A percentile compares a stretch with the other conserved stretches of the same genome.
Conservation (phyloP, 2,888 invertebrate genomes). For the Leucozona laternaria region DNA sequence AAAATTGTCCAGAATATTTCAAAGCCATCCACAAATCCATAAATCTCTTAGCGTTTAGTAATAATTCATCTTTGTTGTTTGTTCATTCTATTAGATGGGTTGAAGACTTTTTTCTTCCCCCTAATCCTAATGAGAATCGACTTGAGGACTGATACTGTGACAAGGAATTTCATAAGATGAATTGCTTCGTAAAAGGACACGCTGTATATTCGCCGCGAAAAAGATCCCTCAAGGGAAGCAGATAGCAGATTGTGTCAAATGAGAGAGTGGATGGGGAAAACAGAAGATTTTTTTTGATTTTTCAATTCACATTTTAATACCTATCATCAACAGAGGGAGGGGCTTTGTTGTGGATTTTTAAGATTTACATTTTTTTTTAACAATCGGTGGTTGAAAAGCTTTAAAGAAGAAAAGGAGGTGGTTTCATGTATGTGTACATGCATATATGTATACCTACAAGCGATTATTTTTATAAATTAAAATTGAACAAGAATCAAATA, state of each 20-base stretch:
- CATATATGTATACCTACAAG: background rate
- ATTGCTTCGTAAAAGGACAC: constrained; percentile 65
- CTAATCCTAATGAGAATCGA: constrained; percentile 43
- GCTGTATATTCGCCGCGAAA: constrained; percentile 49
- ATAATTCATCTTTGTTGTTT: constrained; percentile 64
- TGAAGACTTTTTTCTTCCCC: constrained; percentile 11
- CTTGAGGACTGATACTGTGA: constrained; percentile 57
- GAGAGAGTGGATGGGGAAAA: constrained; percentile 31
- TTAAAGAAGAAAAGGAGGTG: constrained; percentile 10
- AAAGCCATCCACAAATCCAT: constrained; percentile 71
- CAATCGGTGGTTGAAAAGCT: constrained; percentile 17
- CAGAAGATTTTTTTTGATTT: constrained; percentile 14
- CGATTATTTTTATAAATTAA: background rate
- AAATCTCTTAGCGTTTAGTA: constrained; percentile 63
- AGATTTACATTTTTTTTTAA: constrained; percentile 44
- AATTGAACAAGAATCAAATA: background rate
- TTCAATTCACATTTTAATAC: constrained; percentile 50
- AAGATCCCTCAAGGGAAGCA: constrained; percentile 36
- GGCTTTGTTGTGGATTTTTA: constrained; percentile 57
- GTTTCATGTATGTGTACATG: background rate
- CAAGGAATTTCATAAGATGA: constrained; percentile 57
- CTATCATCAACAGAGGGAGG: constrained; percentile 34
- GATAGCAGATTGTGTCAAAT: constrained; percentile 54
- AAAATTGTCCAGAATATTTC: constrained; percentile 41
- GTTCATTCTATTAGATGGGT: constrained; percentile 38